These are phyloP conservation scores for Standfussiana lucernea DNA, from an alignment of 2,888 invertebrate genomes.

Conservation along the genomic window DNA sequence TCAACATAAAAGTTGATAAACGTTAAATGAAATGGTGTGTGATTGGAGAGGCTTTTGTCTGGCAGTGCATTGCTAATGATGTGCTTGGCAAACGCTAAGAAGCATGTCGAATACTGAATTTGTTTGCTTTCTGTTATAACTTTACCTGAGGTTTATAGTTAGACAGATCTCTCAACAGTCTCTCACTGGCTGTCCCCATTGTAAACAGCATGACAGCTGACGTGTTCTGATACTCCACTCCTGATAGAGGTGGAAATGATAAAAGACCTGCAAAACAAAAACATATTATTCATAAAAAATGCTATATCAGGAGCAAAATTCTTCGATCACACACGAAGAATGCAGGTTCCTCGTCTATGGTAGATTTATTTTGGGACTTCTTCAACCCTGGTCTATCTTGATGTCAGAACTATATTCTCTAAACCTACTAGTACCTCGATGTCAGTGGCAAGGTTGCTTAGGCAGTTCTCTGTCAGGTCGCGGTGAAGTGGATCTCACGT, in stretches of 20 bases:
- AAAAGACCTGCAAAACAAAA: slow-evolving; percentile 88
- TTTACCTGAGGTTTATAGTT: slow-evolving; percentile 92
- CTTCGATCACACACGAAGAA: too few species aligned
- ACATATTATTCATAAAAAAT: too few species aligned
- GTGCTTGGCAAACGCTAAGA: background rate
- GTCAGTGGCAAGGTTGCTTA: background rate
- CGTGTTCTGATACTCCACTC: slow-evolving; percentile 87
- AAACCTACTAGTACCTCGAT: background rate
- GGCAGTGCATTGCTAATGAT: too few species aligned
- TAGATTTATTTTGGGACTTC: background rate
- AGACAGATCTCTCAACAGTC: slow-evolving; percentile 91
- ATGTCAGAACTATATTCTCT: background rate
- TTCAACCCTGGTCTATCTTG: background rate
- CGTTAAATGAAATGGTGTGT: too few species aligned
- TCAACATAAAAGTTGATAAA: too few species aligned
- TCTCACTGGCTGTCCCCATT: slow-evolving; percentile 93
- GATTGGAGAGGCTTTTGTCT: too few species aligned
- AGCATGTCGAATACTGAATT: background rate
- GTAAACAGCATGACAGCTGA: slow-evolving; percentile 92
- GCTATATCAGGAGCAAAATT: too few species aligned
- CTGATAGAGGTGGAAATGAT: slow-evolving; percentile 92
- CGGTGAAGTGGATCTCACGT: too few species aligned
- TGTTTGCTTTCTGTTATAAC: background rate
- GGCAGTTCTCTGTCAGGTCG: background rate
- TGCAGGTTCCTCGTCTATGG: too few species aligned